Evolutionary conservation across 2,113 vertebrate species (phyloP), one percentile per base, ranked within the genome.

Genomic region (Aleadryas rufinucha): DNA sequence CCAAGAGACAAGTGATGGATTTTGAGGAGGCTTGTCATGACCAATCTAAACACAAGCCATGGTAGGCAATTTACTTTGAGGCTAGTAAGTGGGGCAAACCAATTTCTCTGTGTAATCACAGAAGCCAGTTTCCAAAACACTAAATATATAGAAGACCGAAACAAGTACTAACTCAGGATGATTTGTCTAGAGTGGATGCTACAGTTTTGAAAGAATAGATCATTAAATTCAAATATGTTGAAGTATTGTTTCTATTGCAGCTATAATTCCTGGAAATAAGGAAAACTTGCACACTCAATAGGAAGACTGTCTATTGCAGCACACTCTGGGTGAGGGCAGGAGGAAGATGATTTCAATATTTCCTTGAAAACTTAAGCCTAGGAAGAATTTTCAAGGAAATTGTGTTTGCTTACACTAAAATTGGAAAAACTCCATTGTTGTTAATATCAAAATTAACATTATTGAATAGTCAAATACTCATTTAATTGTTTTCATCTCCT

Each of bases 261-360:
- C 20, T 64, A 37, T 31, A 72, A 87, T 80, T 71, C 6, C 42
- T 61, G 39, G 19, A 71, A 86, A 35, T 75, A 79, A 61, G 39
- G 13, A 70, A 82, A 64, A 15, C 3, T 65, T 15, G 14, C 7
- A 17, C 22, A 50, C 19, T 16, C 9, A 21, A 19, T 26, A 76
- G 11, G 14, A 76, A 83, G 59, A 5, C 2, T 72, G 21, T 37
- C 39, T 44, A 17, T 59, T 59, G 13, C 24, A 45, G 30, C 11
- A 33, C 19, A 28, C 6, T 8, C 6, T 54, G 16, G 7, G 4
- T 41, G 2, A 4, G 11, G 6, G 5, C 11, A 61, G 35, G 8
- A 54, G 7, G 16, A 71, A 80, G n/a, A 28, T n/a, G 6, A 57
- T 45, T 74, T 39, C 12, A 85, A 71, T 6, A 5, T 7, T 44